phyloP scores from a whole-genome alignment of 2,113 vertebrate genomes.

The Cygnus atratus region DNA sequence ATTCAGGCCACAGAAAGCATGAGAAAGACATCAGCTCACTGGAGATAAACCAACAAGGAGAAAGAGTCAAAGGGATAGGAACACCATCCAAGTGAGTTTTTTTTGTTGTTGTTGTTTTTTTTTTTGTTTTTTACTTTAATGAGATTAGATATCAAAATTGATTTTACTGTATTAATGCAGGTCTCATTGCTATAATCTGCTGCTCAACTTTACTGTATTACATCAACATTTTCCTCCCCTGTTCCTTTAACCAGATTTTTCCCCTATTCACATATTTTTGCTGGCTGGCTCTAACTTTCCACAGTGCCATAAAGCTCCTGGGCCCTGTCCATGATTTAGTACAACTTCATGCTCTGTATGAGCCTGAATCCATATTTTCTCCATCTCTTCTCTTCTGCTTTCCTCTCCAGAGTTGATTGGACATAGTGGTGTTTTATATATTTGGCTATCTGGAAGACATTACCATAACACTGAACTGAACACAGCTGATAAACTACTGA shows the following conservation, averaged over 20 bases:
- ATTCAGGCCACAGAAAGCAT: fast-evolving
- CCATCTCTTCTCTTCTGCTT: background rate
- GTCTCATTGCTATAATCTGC: background rate
- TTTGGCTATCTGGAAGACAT: background rate
- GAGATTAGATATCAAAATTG: background rate
- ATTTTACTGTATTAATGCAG: background rate
- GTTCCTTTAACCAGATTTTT: background rate
- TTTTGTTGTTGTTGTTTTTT: background rate
- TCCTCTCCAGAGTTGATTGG: background rate
- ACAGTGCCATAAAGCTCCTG: background rate
- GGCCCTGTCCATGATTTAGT: background rate
- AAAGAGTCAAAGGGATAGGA: background rate
- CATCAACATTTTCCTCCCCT: background rate
- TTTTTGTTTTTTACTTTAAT: background rate
- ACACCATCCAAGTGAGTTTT: fast-evolving
- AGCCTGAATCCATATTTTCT: background rate
- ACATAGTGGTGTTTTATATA: background rate
- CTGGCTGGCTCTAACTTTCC: background rate
- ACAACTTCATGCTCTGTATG: background rate
- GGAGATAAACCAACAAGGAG: background rate
- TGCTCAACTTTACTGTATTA: background rate
- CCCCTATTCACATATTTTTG: background rate
- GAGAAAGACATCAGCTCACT: background rate
- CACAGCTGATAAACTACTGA: background rate
- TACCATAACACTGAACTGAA: background rate